Conservation (phyloP, 2,113 vertebrate genomes). For the Baryphthengus martii region DNA sequence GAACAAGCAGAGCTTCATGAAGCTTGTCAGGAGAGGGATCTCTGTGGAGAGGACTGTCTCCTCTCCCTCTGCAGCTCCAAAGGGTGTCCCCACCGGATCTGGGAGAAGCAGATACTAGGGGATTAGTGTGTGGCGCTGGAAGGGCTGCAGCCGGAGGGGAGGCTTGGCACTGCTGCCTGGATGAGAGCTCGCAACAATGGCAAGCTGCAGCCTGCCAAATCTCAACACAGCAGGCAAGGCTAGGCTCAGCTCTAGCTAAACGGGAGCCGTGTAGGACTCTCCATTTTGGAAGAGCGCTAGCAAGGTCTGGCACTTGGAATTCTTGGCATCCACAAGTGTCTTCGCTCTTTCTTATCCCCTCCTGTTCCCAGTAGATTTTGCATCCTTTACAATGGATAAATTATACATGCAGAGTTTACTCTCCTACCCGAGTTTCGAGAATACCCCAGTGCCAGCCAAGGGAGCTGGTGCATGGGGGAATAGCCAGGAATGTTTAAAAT, state of each 20-base stretch:
- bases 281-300: constrained; percentile 61
- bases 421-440: constrained; percentile 56
- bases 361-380: constrained; percentile 65
- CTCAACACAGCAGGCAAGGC: constrained; percentile 55
- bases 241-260: constrained; percentile 58
- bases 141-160: constrained; percentile 37
- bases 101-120: constrained; percentile 39
- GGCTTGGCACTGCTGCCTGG: constrained; percentile 40
- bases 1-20: not conserved
- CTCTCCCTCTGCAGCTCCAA: not conserved
- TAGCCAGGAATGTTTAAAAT: constrained; percentile 70
- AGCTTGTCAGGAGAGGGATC: not conserved
- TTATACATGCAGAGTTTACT: constrained; percentile 66
- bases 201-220: constrained; percentile 49
- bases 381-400: constrained; percentile 68
- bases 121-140: not conserved
- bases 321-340: constrained; percentile 66
- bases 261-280: constrained; percentile 51
- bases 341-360: constrained; percentile 63
- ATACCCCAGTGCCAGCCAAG: constrained; percentile 43
- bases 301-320: constrained; percentile 62
- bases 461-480: constrained; percentile 64
- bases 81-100: not conserved
- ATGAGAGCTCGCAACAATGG: constrained; percentile 27
- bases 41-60: not conserved